Percentiles rank a stretch among this genome's conserved stretches.
These are phyloP conservation scores for Agrotis segetum DNA, from an alignment of 2,888 invertebrate genomes.

Conservation along the genomic window DNA sequence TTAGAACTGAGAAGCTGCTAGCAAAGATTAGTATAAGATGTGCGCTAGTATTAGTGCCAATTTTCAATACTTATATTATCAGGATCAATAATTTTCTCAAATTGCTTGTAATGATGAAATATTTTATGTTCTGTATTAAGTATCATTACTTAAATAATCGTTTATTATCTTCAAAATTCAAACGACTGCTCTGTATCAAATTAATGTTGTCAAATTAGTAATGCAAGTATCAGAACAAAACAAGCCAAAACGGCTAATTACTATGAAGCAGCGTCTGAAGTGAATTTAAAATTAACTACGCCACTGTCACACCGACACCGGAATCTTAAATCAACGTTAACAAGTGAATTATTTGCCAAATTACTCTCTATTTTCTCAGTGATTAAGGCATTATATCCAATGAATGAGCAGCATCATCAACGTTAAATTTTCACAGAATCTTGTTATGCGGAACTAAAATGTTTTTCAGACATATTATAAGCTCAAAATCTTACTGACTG, in stretches of 20 bases:
- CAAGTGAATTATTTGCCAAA: constrained; percentile 41
- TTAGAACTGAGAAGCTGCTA: constrained; percentile 36
- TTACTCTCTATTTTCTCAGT: constrained; percentile 28
- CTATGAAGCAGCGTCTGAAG: constrained; percentile 41
- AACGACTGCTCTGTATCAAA: constrained; percentile 21
- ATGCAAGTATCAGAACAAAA: constrained; percentile 38
- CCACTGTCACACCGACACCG: constrained; percentile 45
- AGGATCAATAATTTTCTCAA: constrained; percentile 1
- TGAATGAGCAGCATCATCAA: not conserved
- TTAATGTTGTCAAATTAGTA: constrained; percentile 42
- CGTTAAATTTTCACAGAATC: not conserved
- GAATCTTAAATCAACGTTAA: constrained; percentile 47
- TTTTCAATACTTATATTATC: constrained; percentile 19
- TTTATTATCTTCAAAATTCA: constrained; percentile 12
- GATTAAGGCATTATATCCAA: constrained; percentile 12
- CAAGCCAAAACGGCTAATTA: constrained; percentile 44
- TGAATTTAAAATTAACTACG: constrained; percentile 52
- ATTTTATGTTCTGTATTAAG: not conserved
- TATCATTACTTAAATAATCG: not conserved
- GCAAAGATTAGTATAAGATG: constrained; percentile 23
- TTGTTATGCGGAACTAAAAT: not conserved
- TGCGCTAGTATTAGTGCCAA: constrained; percentile 35
- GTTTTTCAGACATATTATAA: not conserved
- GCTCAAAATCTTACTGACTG: not conserved
- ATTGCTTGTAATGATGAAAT: not conserved